phyloP scores from a whole-genome alignment of 1,140 invertebrate genomes.

The Brachionus rotundiformis region DNA sequence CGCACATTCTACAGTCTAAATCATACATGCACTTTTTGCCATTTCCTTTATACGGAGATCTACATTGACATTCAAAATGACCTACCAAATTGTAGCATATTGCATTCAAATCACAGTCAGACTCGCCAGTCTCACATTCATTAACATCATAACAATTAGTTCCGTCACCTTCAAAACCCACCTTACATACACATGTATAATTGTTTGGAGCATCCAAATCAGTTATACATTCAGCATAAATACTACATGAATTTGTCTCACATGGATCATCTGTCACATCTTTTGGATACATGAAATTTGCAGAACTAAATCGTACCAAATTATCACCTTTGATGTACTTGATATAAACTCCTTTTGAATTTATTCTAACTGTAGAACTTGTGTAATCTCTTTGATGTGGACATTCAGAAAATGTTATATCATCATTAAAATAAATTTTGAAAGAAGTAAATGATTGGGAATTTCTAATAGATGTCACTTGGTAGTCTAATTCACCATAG shows the following conservation, averaged over 20 bases:
- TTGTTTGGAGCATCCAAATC: slow-evolving; percentile 33
- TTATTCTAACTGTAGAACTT: slow-evolving; percentile 1
- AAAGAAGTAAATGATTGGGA: slow-evolving; percentile 37
- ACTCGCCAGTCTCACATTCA: slow-evolving; percentile 41
- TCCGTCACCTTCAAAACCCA: slow-evolving; percentile 51
- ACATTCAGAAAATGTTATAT: slow-evolving; percentile 44
- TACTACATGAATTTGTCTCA: slow-evolving; percentile 37
- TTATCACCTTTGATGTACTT: slow-evolving; percentile 32
- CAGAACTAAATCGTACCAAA: slow-evolving; percentile 29
- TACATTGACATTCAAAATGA: slow-evolving; percentile 39
- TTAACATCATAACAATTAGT: slow-evolving; percentile 43
- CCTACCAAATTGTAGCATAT: slow-evolving; percentile 47
- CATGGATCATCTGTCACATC: slow-evolving; percentile 33
- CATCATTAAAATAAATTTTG: slow-evolving; percentile 34
- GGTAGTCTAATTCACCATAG: background rate
- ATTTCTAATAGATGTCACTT: slow-evolving; percentile 14
- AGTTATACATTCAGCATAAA: slow-evolving; percentile 44
- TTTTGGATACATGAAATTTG: slow-evolving; percentile 42
- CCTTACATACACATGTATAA: slow-evolving; percentile 45
- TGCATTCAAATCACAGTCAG: slow-evolving; percentile 48
- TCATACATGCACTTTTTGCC: slow-evolving; percentile 35
- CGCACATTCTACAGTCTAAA: slow-evolving; percentile 38
- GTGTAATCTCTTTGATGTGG: slow-evolving; percentile 1
- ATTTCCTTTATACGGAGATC: slow-evolving; percentile 47
- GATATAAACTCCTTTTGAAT: slow-evolving; percentile 36